Conservation (phyloP, 2,888 invertebrate species). For the Leistus spinibarbis region DNA sequence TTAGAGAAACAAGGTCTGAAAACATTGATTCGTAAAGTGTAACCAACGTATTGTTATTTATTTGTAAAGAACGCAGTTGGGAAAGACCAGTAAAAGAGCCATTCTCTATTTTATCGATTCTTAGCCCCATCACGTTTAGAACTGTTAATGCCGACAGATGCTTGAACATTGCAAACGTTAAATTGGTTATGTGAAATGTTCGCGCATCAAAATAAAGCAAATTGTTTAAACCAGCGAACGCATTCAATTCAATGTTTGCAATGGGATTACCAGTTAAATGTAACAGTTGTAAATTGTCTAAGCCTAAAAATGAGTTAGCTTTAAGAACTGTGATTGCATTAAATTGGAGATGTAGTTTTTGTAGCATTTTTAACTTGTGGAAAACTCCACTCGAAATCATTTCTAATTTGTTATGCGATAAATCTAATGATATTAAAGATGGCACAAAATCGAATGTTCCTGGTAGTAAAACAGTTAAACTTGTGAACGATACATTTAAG, state of each 20-base stretch:
- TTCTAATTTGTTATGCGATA: background rate
- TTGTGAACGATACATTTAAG: background rate
- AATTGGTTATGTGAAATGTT: constrained; percentile 1
- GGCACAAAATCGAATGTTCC: background rate
- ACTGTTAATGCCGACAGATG: background rate
- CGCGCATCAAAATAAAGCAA: background rate
- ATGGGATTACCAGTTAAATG: constrained; percentile 10
- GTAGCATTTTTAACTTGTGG: background rate
- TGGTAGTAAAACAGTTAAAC: background rate
- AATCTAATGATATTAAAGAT: background rate
- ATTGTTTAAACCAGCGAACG: background rate
- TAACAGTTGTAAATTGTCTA: background rate
- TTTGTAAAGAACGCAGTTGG: background rate
- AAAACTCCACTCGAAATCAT: background rate
- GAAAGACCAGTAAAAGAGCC: constrained; percentile 1
- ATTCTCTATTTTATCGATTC: background rate
- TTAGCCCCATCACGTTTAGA: background rate
- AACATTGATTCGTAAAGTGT: constrained; percentile 3
- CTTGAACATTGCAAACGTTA: background rate
- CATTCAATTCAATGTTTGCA: background rate
- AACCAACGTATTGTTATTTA: constrained; percentile 1
- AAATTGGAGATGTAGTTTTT: background rate
- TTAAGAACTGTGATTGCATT: background rate
- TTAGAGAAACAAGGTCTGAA: background rate
- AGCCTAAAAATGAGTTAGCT: background rate